Conservation (phyloP, 2,113 vertebrate species). For the Tonatia bakeri region DNA sequence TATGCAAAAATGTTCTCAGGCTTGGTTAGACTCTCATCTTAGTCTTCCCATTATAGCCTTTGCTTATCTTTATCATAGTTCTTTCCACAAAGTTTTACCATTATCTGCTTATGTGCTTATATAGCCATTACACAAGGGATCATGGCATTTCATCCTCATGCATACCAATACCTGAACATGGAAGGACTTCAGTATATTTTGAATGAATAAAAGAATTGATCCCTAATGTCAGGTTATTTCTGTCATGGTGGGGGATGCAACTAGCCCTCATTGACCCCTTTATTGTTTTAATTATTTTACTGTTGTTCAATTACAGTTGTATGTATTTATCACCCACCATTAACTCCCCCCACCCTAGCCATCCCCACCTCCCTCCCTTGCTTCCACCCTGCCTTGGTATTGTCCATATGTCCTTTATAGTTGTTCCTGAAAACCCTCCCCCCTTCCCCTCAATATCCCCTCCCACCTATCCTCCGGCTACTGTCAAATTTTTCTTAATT, state of each 20-base stretch:
- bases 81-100: neutral
- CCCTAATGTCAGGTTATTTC: neutral
- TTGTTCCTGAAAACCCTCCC: no score
- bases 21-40: neutral
- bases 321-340: no score
- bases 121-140: neutral
- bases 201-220: neutral
- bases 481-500: no score
- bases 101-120: neutral
- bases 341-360: no score
- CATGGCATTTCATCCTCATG: neutral
- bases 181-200: neutral
- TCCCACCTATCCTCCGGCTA: no score
- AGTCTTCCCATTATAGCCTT: neutral
- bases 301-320: no score
- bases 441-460: no score
- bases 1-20: neutral
- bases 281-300: neutral
- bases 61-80: neutral
- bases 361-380: no score
- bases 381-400: no score
- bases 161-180: neutral
- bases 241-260: neutral
- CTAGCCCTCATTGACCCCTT: neutral
- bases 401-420: no score